Percentiles rank a stretch among this genome's conserved stretches.
Conservation (phyloP, 1,140 invertebrate genomes). For the Adelges cooleyi region DNA sequence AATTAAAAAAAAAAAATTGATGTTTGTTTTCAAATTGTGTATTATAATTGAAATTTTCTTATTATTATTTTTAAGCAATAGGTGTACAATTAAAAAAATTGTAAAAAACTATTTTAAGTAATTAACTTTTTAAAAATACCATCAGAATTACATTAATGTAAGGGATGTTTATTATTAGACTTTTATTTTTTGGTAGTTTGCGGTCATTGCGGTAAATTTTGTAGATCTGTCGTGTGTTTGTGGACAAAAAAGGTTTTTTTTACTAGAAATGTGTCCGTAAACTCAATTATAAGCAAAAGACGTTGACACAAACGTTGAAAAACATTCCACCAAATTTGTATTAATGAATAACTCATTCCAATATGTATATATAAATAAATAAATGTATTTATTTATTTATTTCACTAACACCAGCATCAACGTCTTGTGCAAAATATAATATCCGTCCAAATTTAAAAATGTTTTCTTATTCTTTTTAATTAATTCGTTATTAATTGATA, state of each 20-base stretch:
- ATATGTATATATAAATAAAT: too few relatives aligned
- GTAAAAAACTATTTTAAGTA: conserved; percentile 4
- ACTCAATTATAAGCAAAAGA: not conserved
- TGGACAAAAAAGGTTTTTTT: not conserved
- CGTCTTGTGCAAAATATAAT: conserved; percentile 22
- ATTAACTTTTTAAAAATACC: not conserved
- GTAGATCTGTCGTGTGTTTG: conserved; percentile 9
- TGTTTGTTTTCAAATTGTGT: too few relatives aligned
- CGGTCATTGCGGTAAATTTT: not conserved
- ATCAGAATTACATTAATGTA: conserved; percentile 14
- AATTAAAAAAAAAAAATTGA: too few relatives aligned
- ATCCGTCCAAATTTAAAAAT: conserved; percentile 22
- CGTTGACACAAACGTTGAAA: not conserved
- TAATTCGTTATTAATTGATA: conserved; percentile 7
- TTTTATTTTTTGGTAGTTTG: not conserved
- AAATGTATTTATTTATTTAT: too few relatives aligned
- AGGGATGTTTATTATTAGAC: too few relatives aligned
- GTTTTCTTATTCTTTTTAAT: conserved; percentile 13
- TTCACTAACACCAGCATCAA: not conserved
- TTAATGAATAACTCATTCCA: not conserved
- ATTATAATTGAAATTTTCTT: not conserved
- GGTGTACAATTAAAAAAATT: not conserved
- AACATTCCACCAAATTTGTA: conserved; percentile 3
- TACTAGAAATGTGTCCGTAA: not conserved
- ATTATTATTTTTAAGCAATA: conserved; percentile 4